These are phyloP conservation scores for Sardinella longiceps DNA, from an alignment of 2,797 vertebrate genomes.

Conservation along the genomic window DNA sequence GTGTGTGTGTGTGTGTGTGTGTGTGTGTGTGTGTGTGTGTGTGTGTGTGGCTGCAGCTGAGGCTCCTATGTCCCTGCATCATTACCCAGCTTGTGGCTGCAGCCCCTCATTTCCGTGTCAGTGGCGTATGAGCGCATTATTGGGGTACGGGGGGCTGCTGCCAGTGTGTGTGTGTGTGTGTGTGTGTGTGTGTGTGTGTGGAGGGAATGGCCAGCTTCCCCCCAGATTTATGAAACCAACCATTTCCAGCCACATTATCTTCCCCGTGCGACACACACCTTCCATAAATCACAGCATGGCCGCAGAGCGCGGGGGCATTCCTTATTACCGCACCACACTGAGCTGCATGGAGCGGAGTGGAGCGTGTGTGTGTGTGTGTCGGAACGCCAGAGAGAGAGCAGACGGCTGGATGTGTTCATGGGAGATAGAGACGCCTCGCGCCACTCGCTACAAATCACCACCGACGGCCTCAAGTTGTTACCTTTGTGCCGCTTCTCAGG, in stretches of 20 bases:
- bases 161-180: conserved; percentile 22
- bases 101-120: conserved; percentile 73
- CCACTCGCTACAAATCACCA: not conserved
- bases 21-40: conserved; percentile 67
- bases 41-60: conserved; percentile 78
- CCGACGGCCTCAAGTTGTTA: conserved; percentile 1
- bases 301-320: conserved; percentile 84
- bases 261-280: conserved; percentile 91
- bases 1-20: conserved; percentile 26
- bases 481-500: conserved; percentile 2
- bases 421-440: conserved; percentile 21
- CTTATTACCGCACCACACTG: conserved; percentile 68
- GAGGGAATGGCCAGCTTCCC: conserved; percentile 62
- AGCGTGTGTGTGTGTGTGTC: conserved; percentile 35
- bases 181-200: conserved; percentile 16
- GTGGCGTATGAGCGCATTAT: conserved; percentile 86
- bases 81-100: conserved; percentile 85
- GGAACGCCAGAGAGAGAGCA: conserved; percentile 31
- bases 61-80: conserved; percentile 84
- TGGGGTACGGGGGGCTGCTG: conserved; percentile 66
- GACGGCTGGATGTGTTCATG: conserved; percentile 20
- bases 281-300: conserved; percentile 92
- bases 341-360: no score
- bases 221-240: conserved; percentile 99
- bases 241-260: conserved; percentile 96